These are phyloP conservation scores for Vanessa atalanta DNA, from an alignment of 1,140 invertebrate species.

Conservation along the genomic window DNA sequence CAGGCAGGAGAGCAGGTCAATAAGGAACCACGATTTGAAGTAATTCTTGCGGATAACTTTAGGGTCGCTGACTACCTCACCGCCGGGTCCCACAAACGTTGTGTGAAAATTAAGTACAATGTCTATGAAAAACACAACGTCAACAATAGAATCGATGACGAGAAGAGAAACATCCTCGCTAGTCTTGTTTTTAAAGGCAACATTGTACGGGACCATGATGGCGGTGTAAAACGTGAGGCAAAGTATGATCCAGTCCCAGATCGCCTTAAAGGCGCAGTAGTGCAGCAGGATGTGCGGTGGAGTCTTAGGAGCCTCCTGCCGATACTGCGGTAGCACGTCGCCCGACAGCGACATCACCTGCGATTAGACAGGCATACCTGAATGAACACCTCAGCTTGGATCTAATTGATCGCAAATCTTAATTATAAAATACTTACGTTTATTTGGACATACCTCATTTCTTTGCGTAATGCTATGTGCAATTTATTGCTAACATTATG, in stretches of 20 bases:
- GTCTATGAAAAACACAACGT: slow-evolving; percentile 99
- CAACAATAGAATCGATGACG: slow-evolving; percentile 99
- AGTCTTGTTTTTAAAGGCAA: slow-evolving; percentile 99
- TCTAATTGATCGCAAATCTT: not conserved
- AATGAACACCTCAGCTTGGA: not conserved
- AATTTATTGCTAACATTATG: too few relatives aligned
- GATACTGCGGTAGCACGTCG: slow-evolving; percentile 99
- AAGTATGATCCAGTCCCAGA: slow-evolving; percentile 99
- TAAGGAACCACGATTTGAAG: slow-evolving; percentile 99
- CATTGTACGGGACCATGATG: slow-evolving; percentile 99
- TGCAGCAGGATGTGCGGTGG: slow-evolving; percentile 98
- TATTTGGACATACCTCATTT: not conserved
- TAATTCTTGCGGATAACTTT: slow-evolving; percentile 99
- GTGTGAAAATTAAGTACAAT: slow-evolving; percentile 99
- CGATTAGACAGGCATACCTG: not conserved
- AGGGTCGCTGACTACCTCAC: slow-evolving; percentile 98
- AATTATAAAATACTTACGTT: not conserved
- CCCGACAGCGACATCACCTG: slow-evolving; percentile 78
- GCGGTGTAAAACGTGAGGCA: slow-evolving; percentile 99
- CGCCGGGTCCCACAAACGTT: slow-evolving; percentile 98
- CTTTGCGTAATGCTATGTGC: not conserved
- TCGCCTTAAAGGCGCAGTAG: slow-evolving; percentile 99
- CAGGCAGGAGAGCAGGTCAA: slow-evolving; percentile 98
- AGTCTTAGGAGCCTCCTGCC: slow-evolving; percentile 99
- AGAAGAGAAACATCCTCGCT: slow-evolving; percentile 98